These are phyloP conservation scores for western clawed frog (Xenopus tropicalis) DNA, from an alignment of 2,113 vertebrate species.

Conservation along the genomic window DNA sequence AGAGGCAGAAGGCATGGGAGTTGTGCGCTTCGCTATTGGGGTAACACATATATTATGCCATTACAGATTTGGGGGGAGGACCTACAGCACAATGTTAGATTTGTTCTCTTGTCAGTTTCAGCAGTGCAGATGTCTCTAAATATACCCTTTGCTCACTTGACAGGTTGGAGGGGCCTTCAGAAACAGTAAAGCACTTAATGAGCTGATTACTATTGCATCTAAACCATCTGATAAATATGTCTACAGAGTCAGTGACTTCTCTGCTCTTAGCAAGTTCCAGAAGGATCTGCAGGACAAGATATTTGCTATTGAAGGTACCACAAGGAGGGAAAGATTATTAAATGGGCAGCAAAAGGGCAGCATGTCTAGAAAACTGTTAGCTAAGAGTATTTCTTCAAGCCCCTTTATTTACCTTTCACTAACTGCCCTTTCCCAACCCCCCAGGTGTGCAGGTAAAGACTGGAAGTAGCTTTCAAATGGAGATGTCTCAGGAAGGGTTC, in stretches of 20 bases:
- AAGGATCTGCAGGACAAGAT: constrained; percentile 56
- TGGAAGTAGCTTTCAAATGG: constrained; percentile 56
- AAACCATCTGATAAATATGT: constrained; percentile 34
- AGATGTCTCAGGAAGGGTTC: constrained; percentile 67
- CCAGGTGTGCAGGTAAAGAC: constrained; percentile 51
- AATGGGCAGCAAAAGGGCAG: no score
- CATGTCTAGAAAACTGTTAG: no score
- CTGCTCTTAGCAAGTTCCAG: constrained; percentile 49
- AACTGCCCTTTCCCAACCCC: background rate
- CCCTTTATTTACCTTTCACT: no score
- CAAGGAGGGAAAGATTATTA: background rate
- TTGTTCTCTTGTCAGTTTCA: background rate
- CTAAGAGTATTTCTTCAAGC: no score
- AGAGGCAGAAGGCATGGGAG: constrained; percentile 44
- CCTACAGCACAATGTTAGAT: background rate
- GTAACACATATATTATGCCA: constrained; percentile 40
- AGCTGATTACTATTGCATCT: constrained; percentile 54
- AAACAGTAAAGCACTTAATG: constrained; percentile 1
- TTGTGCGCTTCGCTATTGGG: constrained; percentile 64
- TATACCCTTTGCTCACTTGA: no score
- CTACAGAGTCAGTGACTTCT: constrained; percentile 54
- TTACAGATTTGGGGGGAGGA: background rate
- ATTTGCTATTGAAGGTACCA: constrained; percentile 58
- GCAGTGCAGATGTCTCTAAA: background rate
- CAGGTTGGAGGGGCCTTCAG: constrained; percentile 53